Evolutionary conservation across 2,113 vertebrate genomes (phyloP).

Genomic region (Gopherus flavomarginatus): DNA sequence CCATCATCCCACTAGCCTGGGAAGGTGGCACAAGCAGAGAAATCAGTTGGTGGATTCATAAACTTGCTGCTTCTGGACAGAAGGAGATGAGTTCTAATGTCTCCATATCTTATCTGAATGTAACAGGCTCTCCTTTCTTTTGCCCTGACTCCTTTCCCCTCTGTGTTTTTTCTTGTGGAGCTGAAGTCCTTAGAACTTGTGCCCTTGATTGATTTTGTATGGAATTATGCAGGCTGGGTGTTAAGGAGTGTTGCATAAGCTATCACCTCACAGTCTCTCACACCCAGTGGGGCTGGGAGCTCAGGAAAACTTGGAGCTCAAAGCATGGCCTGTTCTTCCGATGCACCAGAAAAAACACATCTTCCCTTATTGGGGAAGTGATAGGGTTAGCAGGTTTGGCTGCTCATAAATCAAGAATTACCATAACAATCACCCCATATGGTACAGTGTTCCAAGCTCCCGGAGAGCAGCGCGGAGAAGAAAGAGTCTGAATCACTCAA

Average conservation of each 20-base stretch:
- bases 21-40: background rate
- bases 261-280: conserved; percentile 19
- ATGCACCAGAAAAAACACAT: background rate
- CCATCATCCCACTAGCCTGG: background rate
- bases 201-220: background rate
- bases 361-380: background rate
- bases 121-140: conserved; percentile 6
- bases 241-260: conserved; percentile 11
- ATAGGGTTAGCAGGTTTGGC: background rate
- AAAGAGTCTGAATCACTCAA: background rate
- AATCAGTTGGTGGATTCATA: background rate
- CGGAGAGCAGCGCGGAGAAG: rapidly evolving
- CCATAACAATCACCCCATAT: background rate
- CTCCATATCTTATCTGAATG: background rate
- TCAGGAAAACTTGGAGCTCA: background rate
- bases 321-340: conserved; percentile 14
- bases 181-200: background rate
- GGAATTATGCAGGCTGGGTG: background rate
- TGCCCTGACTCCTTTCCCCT: background rate
- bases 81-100: rapidly evolving
- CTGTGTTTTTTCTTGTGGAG: conserved; percentile 50
- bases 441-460: background rate
- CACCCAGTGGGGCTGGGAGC: background rate
- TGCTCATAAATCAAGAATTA: conserved; percentile 22
- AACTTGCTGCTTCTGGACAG: background rate